These are phyloP conservation scores for Ceratina australensis DNA, from an alignment of 1,140 invertebrate genomes.

Conservation along the genomic window DNA sequence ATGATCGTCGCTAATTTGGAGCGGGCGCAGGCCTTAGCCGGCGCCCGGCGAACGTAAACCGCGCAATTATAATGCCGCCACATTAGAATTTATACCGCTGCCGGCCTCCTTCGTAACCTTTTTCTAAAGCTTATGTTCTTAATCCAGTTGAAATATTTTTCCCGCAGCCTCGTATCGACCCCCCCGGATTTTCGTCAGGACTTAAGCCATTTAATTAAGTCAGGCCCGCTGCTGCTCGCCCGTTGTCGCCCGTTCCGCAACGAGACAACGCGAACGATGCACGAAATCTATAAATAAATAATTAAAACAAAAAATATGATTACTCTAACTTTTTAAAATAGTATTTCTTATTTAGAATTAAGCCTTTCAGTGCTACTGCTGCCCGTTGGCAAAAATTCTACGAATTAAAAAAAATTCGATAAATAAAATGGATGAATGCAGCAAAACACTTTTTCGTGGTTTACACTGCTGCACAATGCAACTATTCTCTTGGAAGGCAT, in stretches of 20 bases:
- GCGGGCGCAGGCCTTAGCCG: conserved; percentile 68
- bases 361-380: no score
- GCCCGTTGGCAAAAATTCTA: no score
- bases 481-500: no score
- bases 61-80: conserved; percentile 79
- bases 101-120: conserved; percentile 67
- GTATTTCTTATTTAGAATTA: no score
- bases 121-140: conserved; percentile 78
- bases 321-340: no score
- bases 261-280: background rate
- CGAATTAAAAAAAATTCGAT: no score
- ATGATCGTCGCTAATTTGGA: conserved; percentile 80
- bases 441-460: no score
- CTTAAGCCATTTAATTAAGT: conserved; percentile 71
- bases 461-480: no score
- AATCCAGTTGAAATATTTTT: conserved; percentile 78
- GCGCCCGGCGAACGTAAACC: conserved; percentile 71
- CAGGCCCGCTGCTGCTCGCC: conserved; percentile 36
- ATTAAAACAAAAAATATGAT: background rate
- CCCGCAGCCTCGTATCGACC: conserved; percentile 64
- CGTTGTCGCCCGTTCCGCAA: conserved; percentile 19
- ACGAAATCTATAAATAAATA: background rate
- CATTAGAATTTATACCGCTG: conserved; percentile 79
- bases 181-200: conserved; percentile 65
- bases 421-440: no score